Evolutionary conservation across 1,140 invertebrate genomes (phyloP).

Genomic region (Dendrolimus punctatus): DNA sequence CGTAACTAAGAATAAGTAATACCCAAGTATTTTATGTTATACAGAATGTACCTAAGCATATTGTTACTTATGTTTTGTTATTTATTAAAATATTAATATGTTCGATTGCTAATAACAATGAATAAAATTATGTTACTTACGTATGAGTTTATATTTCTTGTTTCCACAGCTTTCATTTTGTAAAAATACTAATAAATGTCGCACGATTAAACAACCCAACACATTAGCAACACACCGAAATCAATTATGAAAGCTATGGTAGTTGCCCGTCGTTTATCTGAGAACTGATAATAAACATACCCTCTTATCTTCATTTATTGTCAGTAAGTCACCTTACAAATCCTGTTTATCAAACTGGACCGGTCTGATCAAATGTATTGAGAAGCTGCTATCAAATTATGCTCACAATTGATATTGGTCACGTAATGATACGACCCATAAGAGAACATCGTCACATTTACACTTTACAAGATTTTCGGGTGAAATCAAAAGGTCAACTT

Average conservation of each 20-base stretch:
- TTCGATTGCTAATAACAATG: not conserved
- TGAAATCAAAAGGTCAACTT: no score
- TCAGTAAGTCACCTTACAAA: slow-evolving; percentile 25
- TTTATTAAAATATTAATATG: slow-evolving; percentile 1
- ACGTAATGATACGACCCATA: no score
- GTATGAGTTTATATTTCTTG: slow-evolving; percentile 10
- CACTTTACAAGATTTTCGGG: no score
- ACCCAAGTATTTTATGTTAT: no score
- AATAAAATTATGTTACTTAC: slow-evolving; percentile 14
- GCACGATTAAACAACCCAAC: slow-evolving; percentile 6
- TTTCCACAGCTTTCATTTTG: slow-evolving; percentile 32
- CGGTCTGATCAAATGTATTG: no score
- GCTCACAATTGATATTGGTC: no score
- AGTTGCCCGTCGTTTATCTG: slow-evolving; percentile 18
- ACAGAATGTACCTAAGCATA: no score
- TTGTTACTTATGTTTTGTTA: no score
- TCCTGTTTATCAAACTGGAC: not conserved
- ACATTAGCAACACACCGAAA: slow-evolving; percentile 11
- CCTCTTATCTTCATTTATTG: slow-evolving; percentile 29
- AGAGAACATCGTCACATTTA: no score
- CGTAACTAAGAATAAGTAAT: no score
- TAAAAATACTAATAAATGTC: slow-evolving; percentile 5
- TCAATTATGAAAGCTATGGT: slow-evolving; percentile 8
- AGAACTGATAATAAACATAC: slow-evolving; percentile 17
- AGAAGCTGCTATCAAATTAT: no score